Base-by-base conservation (phyloP, 2,888 invertebrate genomes). In the Parascotia fuliginaria region DNA sequence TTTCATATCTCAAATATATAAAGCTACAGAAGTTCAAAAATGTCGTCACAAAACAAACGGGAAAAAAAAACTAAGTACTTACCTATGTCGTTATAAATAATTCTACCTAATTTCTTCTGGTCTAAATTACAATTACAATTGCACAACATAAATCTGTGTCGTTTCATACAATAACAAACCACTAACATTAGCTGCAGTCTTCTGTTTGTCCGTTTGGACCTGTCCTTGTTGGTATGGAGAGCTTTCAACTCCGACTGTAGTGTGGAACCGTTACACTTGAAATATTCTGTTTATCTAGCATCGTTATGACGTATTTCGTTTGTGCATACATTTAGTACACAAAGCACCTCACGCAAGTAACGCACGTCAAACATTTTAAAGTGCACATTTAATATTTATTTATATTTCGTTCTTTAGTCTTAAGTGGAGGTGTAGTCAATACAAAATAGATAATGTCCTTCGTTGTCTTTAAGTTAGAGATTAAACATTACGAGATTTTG, bases 111-210 rank as follows among this genome's bases (percentile, higher is more conserved):
- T n/a, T n/a, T 3, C 19, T 3, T 5, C 19, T 19, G 19, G 19
- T 5, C 19, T 19, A 31, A 31, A 31, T 9, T 6, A 32, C 13
- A 14, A 7, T 14, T 1, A 2, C 9, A 13, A 1, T 7, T 14
- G 2, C 13, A 32, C 14, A 12, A 9, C 9, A 9, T 9, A 1
- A 16, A 9, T 4, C 3, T 9, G 2, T 14, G 33, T 4, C 15
- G 14, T 36, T 22, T 32, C 37, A 40, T 50, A 47, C 42, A 42
- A 32, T 43, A 16, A 22, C 42, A 41, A 33, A 55, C 38, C 28
- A 38, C 16, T 28, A 41, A 42, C 33, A 41, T 36, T 5, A n/a
- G 12, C 13, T 24, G 32, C 31, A 54, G 42, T 7, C 24, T 24
- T 4, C 1, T 9, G 34, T 42, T 34, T 36, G 19, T 16, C 6